phyloP scores from a whole-genome alignment of 37 sponge, comb jelly and placozoan species.

The Halisarca cf. caerulea region DNA sequence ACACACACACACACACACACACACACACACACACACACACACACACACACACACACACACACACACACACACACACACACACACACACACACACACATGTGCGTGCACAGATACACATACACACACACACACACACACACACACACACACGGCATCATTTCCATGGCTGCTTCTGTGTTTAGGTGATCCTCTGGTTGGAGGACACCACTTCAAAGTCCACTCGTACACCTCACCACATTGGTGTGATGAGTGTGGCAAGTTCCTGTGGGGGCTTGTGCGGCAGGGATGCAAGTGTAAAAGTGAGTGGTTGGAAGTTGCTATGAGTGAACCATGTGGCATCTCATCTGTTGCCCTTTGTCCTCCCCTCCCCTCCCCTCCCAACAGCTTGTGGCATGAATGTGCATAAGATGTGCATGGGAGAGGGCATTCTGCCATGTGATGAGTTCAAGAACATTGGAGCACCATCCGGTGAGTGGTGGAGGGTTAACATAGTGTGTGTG shows the following conservation, averaged over 20 bases:
- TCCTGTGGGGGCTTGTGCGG: conserved; percentile 76
- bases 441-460: conserved; percentile 33
- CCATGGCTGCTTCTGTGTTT: conserved; percentile 10
- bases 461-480: conserved; percentile 4
- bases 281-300: conserved; percentile 82
- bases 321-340: neutral
- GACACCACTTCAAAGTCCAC: conserved; percentile 64
- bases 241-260: conserved; percentile 80
- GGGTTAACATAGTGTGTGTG: neutral
- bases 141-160: neutral
- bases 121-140: neutral
- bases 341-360: neutral
- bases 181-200: conserved; percentile 57
- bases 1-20: neutral
- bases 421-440: conserved; percentile 54
- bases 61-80: neutral
- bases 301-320: conserved; percentile 8
- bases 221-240: conserved; percentile 53
- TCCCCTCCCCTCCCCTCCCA: conserved; percentile 1
- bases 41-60: neutral
- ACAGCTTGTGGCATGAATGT: conserved; percentile 66
- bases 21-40: neutral
- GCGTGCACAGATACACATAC: neutral
- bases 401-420: conserved; percentile 75
- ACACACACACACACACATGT: neutral